phyloP scores from a whole-genome alignment of 2,888 invertebrate genomes.

The Tillus elongatus region DNA sequence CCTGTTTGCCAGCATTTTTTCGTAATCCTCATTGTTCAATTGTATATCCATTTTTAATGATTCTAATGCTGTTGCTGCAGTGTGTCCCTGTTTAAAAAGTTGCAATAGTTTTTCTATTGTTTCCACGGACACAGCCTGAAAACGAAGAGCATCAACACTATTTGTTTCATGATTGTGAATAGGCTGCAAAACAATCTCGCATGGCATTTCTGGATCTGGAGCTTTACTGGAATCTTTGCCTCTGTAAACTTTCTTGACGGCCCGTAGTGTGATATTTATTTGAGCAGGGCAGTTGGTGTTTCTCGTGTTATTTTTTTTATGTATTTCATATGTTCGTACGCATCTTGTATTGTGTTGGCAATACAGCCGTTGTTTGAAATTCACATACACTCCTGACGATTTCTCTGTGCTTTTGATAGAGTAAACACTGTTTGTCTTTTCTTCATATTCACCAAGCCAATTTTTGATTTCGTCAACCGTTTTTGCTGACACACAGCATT shows the following conservation, averaged over 20 bases:
- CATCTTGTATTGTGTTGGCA: conserved; percentile 16
- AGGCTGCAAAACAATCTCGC: conserved; percentile 11
- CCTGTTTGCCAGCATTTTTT: conserved; percentile 14
- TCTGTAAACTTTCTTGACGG: conserved; percentile 9
- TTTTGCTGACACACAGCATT: conserved; percentile 6
- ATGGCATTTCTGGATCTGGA: conserved; percentile 13
- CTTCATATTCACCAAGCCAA: conserved; percentile 11
- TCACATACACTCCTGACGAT: conserved; percentile 9
- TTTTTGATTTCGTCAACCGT: conserved; percentile 8
- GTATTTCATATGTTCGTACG: conserved; percentile 8
- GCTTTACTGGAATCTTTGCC: conserved; percentile 13
- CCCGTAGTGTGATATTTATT: conserved; percentile 11
- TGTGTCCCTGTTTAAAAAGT: conserved; percentile 12
- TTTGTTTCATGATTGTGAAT: conserved; percentile 13
- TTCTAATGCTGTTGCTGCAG: conserved; percentile 14
- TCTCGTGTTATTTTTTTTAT: conserved; percentile 9
- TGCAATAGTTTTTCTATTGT: conserved; percentile 13
- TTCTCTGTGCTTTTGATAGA: conserved; percentile 11
- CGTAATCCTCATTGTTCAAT: conserved; percentile 11
- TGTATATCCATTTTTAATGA: conserved; percentile 14
- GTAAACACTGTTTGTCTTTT: conserved; percentile 7
- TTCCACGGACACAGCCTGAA: conserved; percentile 12
- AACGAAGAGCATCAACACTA: conserved; percentile 9
- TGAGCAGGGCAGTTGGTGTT: conserved; percentile 17
- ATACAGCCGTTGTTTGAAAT: conserved; percentile 14